Evolutionary conservation across 2,113 vertebrate genomes (phyloP), one percentile per base, ranked within the genome.

Genomic region (Ovis canadensis): DNA sequence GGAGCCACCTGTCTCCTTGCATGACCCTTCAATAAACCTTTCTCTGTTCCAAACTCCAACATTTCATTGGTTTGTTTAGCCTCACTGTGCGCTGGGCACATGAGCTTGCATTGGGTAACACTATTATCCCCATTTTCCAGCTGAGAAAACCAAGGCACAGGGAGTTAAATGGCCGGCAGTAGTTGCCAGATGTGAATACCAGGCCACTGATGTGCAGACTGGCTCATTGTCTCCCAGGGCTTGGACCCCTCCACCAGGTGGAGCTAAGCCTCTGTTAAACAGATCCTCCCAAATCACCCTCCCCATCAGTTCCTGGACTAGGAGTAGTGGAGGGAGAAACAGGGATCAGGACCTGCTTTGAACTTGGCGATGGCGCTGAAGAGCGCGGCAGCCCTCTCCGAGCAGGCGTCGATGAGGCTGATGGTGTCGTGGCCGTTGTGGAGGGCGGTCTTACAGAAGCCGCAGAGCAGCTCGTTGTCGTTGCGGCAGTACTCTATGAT

Each of bases 341-440:
- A 45, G 78, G 40, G 45, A 16, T 59, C 43, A 78, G 27, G 50
- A 98, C 98, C 98, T 98, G 98, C 97, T 97, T 98, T 98, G 97
- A 98, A 99, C 94, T 98, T 98, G 97, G 98, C 98, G 8, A 98
- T 98, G 90, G 97, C 97, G 5, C 97, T 95, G 90, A 98, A 99
- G 91, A 99, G 98, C 0, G 97, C 97, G 0, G 98, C 98, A 4
- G 97, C 90, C 59, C 97, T 84, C 87, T 98, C 98, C 0, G 98
- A 98, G 89, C 98, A 98, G 23, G 96, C 97, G 0, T 96, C 96
- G 2, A 98, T 77, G 92, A 98, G 96, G 90, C 90, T 36, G 87
- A 98, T 0, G 1, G 96, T 98, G 82, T 99, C 90, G 0, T 99
- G 98, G 40, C 98, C 96, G 0, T 3, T 98, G 96, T 98, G 98